Base-by-base conservation (phyloP, 2,888 invertebrate species). In the Andrena praecox region DNA sequence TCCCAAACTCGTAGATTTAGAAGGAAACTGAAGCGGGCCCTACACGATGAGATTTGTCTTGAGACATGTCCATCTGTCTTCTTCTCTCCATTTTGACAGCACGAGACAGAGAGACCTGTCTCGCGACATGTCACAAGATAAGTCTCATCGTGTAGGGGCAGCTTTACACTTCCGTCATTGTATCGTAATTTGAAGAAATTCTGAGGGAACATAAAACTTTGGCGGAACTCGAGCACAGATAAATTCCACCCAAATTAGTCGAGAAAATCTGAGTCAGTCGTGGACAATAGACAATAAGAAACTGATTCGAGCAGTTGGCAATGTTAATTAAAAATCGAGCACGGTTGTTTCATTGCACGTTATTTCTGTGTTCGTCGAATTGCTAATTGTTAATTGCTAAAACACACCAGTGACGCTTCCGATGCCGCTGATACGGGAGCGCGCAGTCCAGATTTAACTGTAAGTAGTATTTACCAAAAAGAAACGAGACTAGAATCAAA, bases 391-490 rank as follows among this genome's bases (percentile, higher is more conserved):
- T 42, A 42, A 50, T 56, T 56, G 10, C 24, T 2, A 59, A 79
- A 64, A 4, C 8, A 12, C 33, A 24, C 16, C 42, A 20, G 35
- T 67, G 42, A 54, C 33, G 62, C 27, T 71, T 67, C 10, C 33
- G 33, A 72, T n/a, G 12, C 67, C 60, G 24, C 16, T 12, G 10
- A 29, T 3, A 50, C 8, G 16, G 24, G 48, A 63, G 20, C 31
- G 8, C 20, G 5, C 20, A 63, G 8, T 54, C 8, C 59, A 80
- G 24, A 54, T 16, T 20, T 63, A 72, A 29, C 16, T 63, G 12
- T 63, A 63, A 63, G 1, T 60, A 50, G n/a, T 68, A 72, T 80
- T 80, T 48, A 67, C 66, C 66, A 68, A 72, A 80, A 80, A 67
- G 20, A 24, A 66, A 33, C 29, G 33, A 74, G 12, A 54, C 24